Base-by-base conservation (phyloP, 2,888 invertebrate species). In the Schizaphis graminum region DNA sequence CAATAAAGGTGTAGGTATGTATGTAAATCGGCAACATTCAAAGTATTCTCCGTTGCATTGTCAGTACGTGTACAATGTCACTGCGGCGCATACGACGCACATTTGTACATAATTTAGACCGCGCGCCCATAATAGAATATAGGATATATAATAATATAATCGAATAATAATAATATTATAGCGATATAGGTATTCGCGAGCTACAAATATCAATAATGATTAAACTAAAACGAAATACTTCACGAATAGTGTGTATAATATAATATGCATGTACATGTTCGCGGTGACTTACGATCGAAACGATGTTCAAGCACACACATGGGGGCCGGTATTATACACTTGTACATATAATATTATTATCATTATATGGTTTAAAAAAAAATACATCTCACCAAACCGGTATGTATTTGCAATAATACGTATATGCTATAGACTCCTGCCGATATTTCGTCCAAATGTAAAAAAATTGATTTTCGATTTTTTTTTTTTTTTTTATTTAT, bases 21-120 rank as follows among this genome's bases (percentile, higher is more conserved):
- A 8, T 53, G 84, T 56, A 91, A 91, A 91, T 91, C 91, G 44
- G n/a, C 24, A 44, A 57, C 44, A 85, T 91, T 91, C 21, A 57
- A 41, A 41, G 28, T 89, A 61, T 44, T 89, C 89, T 89, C 8
- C 57, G 44, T 85, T 4, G 28, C 28, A 53, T 41, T 84, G 91
- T 53, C 53, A 28, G n/a, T 67, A 4, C 11, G 24, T 44, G 49
- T 88, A 53, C 88, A n/a, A 10, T 49, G 53, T n/a, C 49, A 53
- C 35, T 77, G 67, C n/a, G 8, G 53, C 24, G 35, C 28, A 41
- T 41, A 67, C 90, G 47, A 67, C 67, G 67, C 21, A 77, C 35
- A 77, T 77, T 35, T 77, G 77, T 35, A 35, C 21, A 77, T 77
- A 77, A 35, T 77, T 77, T 77, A 77, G n/a, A 87, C 13, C n/a